Evolutionary conservation across 2,888 invertebrate species (phyloP).

Genomic region (Hedychridium roseum): DNA sequence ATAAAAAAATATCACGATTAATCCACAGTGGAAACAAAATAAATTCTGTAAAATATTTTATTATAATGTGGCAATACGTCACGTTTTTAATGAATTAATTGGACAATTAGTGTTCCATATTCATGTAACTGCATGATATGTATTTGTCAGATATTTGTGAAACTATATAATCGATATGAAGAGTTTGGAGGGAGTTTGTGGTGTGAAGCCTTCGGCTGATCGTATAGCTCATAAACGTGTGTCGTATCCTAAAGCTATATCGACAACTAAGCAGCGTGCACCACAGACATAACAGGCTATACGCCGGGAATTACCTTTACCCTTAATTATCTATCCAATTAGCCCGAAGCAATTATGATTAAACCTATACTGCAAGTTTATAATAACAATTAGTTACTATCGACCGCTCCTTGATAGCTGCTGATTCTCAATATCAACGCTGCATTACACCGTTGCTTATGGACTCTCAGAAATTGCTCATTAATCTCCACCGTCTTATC

Average conservation of each 20-base stretch:
- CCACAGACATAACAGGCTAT: slow-evolving; percentile 49
- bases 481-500: slow-evolving; percentile 13
- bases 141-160: too few relatives aligned
- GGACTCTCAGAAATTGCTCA: slow-evolving; percentile 16
- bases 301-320: slow-evolving; percentile 62
- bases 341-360: slow-evolving; percentile 63
- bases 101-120: too few relatives aligned
- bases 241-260: slow-evolving; percentile 57
- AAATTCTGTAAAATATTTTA: too few relatives aligned
- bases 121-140: too few relatives aligned
- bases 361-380: slow-evolving; percentile 63
- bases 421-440: slow-evolving; percentile 52
- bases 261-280: slow-evolving; percentile 55
- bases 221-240: slow-evolving; percentile 49
- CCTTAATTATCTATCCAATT: slow-evolving; percentile 65
- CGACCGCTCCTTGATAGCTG: slow-evolving; percentile 52
- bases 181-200: slow-evolving; percentile 32
- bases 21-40: too few relatives aligned
- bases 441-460: slow-evolving; percentile 32
- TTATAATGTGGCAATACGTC: too few relatives aligned
- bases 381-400: slow-evolving; percentile 63
- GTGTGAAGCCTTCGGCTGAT: slow-evolving; percentile 51
- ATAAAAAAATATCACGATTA: too few relatives aligned
- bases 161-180: too few relatives aligned
- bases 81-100: too few relatives aligned